phyloP scores from a whole-genome alignment of 2,797 vertebrate genomes.

The Tragopan temminckii region DNA sequence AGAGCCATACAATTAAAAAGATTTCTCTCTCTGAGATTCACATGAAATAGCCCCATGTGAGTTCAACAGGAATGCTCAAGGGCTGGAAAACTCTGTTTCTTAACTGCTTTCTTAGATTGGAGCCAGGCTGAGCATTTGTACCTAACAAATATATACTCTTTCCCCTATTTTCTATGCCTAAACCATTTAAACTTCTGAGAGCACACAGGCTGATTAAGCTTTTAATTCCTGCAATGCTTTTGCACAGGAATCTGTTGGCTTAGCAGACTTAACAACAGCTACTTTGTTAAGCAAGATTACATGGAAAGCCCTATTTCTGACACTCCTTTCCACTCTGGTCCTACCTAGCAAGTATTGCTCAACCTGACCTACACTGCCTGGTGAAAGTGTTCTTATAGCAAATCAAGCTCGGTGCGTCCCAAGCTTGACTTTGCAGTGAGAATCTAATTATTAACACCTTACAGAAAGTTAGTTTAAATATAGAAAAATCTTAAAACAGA shows the following conservation, averaged over 20 bases:
- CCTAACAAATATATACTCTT: slow-evolving; percentile 36
- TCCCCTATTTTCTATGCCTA: slow-evolving; percentile 45
- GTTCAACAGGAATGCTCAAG: background rate
- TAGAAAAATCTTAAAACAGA: background rate
- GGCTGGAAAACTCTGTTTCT: background rate
- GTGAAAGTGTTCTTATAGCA: background rate
- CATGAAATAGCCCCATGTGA: background rate
- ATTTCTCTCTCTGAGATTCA: background rate
- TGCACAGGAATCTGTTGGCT: slow-evolving; percentile 44
- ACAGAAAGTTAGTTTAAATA: background rate
- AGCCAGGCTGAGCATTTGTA: background rate
- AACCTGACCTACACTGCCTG: background rate
- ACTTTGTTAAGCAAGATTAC: slow-evolving; percentile 51
- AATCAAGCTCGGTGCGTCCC: background rate
- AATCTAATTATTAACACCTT: background rate
- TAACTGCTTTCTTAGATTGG: background rate
- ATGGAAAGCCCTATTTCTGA: background rate
- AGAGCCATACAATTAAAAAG: background rate
- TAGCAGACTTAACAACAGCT: slow-evolving; percentile 44
- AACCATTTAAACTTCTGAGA: slow-evolving; percentile 37
- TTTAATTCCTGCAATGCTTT: slow-evolving; percentile 51
- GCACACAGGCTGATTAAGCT: background rate
- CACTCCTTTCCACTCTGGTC: background rate
- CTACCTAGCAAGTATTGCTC: background rate
- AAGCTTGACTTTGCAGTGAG: background rate